These are phyloP conservation scores for Gnathonemus longibarbis DNA, from an alignment of 2,113 vertebrate genomes.

Conservation along the genomic window DNA sequence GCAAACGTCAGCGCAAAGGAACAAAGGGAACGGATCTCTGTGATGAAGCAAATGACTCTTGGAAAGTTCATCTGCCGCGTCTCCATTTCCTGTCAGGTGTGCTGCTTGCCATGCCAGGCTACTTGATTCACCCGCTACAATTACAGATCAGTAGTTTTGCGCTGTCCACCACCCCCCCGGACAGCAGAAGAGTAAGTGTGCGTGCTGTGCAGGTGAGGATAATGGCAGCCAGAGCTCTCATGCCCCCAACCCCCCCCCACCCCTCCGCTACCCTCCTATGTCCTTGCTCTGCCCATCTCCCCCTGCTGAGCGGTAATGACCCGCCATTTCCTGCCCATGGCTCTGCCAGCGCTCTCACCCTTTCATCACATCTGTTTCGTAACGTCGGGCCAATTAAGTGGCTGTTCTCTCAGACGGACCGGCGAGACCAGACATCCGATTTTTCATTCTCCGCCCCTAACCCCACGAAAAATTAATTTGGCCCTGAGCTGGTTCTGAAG, in stretches of 20 bases:
- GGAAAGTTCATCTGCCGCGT: background rate
- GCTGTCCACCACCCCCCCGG: background rate
- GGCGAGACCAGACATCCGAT: background rate
- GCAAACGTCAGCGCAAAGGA: background rate
- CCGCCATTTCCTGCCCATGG: background rate
- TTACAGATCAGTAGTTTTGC: background rate
- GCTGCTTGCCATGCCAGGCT: background rate
- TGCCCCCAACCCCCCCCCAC: no score
- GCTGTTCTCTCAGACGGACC: background rate
- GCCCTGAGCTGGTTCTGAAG: background rate
- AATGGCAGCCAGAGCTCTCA: background rate
- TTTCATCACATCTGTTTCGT: conserved; percentile 11
- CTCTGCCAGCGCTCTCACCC: background rate
- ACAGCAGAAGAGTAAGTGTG: background rate
- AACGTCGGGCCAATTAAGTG: background rate
- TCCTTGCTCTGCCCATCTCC: background rate
- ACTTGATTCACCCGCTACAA: background rate
- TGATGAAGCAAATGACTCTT: background rate
- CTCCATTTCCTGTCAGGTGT: background rate
- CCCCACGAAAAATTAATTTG: background rate
- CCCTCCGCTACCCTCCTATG: background rate
- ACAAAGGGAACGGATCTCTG: background rate
- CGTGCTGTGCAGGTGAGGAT: background rate
- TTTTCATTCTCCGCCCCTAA: background rate
- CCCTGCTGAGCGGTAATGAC: background rate